These are phyloP conservation scores for Diarsia mendica DNA, from an alignment of 2,888 invertebrate genomes.

Conservation along the genomic window DNA sequence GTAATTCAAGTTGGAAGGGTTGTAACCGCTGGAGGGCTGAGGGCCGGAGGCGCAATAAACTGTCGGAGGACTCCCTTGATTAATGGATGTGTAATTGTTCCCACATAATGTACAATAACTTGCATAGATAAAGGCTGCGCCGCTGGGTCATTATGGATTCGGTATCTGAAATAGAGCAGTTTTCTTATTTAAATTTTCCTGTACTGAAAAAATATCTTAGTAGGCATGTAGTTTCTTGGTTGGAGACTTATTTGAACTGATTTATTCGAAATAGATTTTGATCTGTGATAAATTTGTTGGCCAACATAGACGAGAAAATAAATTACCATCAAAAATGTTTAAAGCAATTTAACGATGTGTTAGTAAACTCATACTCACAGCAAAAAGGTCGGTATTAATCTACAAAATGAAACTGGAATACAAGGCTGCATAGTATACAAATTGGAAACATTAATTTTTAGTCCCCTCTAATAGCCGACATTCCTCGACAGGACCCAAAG, in stretches of 20 bases:
- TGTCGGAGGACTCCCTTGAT: conserved; percentile 83
- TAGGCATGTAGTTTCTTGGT: not conserved
- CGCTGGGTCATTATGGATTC: conserved; percentile 55
- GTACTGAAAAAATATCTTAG: not conserved
- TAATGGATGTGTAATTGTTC: conserved; percentile 88
- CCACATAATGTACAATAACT: conserved; percentile 86
- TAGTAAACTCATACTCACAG: conserved; percentile 7
- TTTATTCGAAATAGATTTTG: no score
- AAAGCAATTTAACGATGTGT: not conserved
- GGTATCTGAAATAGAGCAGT: conserved; percentile 12
- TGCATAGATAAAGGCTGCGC: conserved; percentile 76
- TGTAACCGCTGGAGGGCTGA: conserved; percentile 79
- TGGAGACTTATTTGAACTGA: not conserved
- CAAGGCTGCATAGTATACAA: conserved; percentile 59
- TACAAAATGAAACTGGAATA: conserved; percentile 27
- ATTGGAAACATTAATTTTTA: conserved; percentile 73
- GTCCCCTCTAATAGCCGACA: conserved; percentile 78
- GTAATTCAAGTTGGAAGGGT: conserved; percentile 81
- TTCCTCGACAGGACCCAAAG: conserved; percentile 74
- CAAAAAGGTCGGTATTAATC: conserved; percentile 43
- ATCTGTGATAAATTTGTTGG: not conserved
- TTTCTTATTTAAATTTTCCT: not conserved
- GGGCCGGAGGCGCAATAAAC: conserved; percentile 83
- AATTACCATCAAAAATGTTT: conserved; percentile 1
- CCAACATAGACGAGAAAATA: not conserved